A percentile compares a stretch with the other conserved stretches of the same genome.
Conservation (phyloP, 2,113 vertebrate genomes). For the Athene cunicularia region DNA sequence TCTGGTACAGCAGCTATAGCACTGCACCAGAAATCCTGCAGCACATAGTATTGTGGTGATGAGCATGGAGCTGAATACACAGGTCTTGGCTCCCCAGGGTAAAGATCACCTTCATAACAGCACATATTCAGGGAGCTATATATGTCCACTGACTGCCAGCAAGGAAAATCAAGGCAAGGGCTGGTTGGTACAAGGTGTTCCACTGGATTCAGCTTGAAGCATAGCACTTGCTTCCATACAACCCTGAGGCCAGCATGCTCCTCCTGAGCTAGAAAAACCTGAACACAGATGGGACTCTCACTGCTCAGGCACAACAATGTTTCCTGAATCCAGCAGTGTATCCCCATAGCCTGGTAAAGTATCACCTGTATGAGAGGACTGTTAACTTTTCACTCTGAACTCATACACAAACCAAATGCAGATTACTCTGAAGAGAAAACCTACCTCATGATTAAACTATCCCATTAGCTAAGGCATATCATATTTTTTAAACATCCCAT, state of each 20-base stretch:
- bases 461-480: neutral
- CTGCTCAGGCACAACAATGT: neutral
- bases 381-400: neutral
- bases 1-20: neutral
- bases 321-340: neutral
- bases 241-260: neutral
- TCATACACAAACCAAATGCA: neutral
- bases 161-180: neutral
- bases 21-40: neutral
- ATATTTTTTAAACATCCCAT: neutral
- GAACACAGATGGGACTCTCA: accelerated
- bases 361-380: neutral
- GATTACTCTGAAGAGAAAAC: neutral
- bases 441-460: neutral
- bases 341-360: neutral
- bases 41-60: neutral
- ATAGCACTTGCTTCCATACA: neutral
- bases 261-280: neutral
- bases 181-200: neutral
- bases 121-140: neutral
- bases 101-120: neutral
- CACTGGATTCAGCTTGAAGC: neutral
- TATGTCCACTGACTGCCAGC: neutral
- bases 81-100: neutral
- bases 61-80: neutral